Conservation (phyloP, 2,113 vertebrate species). For the Clarias magur region DNA sequence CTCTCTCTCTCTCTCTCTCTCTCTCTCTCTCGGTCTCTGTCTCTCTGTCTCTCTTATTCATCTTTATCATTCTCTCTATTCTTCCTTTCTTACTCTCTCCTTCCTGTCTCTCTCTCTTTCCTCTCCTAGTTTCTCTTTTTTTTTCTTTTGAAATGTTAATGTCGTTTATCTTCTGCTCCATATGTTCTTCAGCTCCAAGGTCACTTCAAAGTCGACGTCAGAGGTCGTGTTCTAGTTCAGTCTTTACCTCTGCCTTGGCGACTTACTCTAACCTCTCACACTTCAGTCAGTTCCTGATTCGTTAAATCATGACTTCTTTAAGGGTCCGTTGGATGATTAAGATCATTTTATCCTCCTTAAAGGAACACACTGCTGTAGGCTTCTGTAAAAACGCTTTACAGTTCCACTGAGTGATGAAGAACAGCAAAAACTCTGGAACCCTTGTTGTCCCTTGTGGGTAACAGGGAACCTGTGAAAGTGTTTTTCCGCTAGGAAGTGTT, state of each 20-base stretch:
- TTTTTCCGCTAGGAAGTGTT: neutral
- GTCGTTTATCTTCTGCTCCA: neutral
- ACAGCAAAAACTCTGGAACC: neutral
- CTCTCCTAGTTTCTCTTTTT: neutral
- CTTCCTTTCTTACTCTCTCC: neutral
- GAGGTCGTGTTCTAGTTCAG: neutral
- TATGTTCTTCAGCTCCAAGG: conserved; percentile 7
- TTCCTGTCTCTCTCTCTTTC: neutral
- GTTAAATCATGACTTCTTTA: neutral
- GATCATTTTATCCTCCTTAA: neutral
- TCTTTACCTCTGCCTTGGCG: neutral
- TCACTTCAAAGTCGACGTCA: conserved; percentile 6
- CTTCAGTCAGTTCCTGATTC: neutral
- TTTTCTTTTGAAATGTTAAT: conserved; percentile 17
- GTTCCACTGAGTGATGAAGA: neutral
- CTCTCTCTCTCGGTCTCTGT: neutral
- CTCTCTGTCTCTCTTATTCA: neutral
- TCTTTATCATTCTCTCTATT: neutral
- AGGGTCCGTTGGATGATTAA: neutral
- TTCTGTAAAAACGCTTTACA: neutral
- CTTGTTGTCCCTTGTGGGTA: neutral
- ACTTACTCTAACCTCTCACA: neutral
- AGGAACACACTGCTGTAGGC: neutral
- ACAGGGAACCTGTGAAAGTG: neutral
- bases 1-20: neutral